A percentile compares a stretch with the other conserved stretches of the same genome.
These are phyloP conservation scores for Notamacropus eugenii DNA, from an alignment of 2,797 vertebrate species.

Conservation along the genomic window DNA sequence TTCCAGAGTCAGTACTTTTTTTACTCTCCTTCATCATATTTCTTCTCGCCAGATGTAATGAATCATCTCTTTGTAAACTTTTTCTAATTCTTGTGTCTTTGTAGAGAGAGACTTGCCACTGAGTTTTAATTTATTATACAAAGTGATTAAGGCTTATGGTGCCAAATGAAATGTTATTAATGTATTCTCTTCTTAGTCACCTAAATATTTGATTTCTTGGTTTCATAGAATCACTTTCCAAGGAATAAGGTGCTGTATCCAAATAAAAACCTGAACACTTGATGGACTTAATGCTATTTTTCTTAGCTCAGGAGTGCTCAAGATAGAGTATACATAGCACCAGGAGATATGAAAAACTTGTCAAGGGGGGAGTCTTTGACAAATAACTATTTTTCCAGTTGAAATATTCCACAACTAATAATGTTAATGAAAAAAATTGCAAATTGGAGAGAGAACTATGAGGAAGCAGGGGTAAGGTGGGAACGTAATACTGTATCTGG, in stretches of 20 bases:
- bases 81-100: background rate
- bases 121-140: background rate
- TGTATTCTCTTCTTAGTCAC: background rate
- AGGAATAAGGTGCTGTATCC: background rate
- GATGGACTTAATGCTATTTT: background rate
- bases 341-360: background rate
- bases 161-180: background rate
- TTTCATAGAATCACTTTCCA: background rate
- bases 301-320: background rate
- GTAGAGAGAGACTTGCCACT: background rate
- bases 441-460: background rate
- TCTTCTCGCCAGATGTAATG: background rate
- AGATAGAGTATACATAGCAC: background rate
- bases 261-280: background rate
- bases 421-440: background rate
- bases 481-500: background rate
- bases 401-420: background rate
- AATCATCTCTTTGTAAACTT: background rate
- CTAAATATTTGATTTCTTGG: background rate
- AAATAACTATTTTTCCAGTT: background rate
- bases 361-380: background rate
- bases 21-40: background rate
- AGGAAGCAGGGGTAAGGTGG: background rate
- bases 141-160: background rate
- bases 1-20: background rate